Evolutionary conservation across 35 echinoderm and acorn worm genomes (phyloP).

Genomic region (Heliocidaris tuberculata): DNA sequence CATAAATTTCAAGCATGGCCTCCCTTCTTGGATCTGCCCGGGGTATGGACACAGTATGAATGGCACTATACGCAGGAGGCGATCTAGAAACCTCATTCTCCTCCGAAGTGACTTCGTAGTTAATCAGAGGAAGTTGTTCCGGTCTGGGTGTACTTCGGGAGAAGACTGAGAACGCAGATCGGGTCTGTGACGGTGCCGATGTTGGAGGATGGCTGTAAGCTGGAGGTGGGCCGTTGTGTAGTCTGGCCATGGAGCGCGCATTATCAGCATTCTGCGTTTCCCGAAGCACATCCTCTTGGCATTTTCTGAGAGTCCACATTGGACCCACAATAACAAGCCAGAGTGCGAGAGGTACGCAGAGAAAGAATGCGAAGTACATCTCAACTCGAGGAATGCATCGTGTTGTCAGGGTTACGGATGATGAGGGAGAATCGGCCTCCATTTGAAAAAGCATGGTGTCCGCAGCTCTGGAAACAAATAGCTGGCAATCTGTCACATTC

Average conservation of each 20-base stretch:
- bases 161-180: neutral
- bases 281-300: neutral
- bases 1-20: neutral
- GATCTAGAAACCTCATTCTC: neutral
- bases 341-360: neutral
- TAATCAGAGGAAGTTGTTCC: neutral
- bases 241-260: neutral
- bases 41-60: neutral
- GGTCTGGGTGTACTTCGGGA: neutral
- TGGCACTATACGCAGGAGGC: neutral
- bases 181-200: neutral
- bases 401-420: constrained; percentile 1
- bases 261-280: neutral
- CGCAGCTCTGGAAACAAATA: neutral
- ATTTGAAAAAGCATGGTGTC: neutral
- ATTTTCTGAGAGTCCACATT: neutral
- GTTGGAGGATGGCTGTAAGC: neutral
- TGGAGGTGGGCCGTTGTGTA: neutral
- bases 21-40: neutral
- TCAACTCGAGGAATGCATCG: neutral
- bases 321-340: neutral
- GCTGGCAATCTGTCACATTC: neutral
- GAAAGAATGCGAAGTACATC: neutral
- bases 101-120: neutral
- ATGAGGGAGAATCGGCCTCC: neutral